These are phyloP conservation scores for Stegastes partitus DNA, from an alignment of 2,113 vertebrate species.

Conservation along the genomic window DNA sequence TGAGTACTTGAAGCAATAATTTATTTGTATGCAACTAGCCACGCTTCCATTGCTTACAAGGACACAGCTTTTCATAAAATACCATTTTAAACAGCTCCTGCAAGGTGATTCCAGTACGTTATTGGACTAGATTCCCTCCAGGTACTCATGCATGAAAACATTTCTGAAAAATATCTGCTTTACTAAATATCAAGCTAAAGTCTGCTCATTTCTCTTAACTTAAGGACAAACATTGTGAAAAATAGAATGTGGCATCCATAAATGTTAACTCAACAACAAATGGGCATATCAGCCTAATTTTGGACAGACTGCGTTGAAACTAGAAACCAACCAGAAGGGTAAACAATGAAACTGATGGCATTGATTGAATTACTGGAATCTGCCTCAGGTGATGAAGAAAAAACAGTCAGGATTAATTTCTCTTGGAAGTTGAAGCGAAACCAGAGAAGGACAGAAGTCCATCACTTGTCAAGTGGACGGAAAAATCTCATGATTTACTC, in stretches of 20 bases:
- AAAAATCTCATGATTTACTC: not conserved
- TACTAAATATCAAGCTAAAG: not conserved
- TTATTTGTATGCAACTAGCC: not conserved
- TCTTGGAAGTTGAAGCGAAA: conserved; percentile 1
- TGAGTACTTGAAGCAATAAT: not conserved
- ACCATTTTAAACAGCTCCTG: not conserved
- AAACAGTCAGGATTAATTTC: conserved; percentile 38
- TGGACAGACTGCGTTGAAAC: conserved; percentile 57
- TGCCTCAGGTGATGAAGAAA: conserved; percentile 60
- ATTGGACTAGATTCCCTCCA: not conserved
- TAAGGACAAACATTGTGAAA: not conserved
- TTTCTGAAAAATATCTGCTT: not conserved
- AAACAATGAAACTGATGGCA: conserved; percentile 70
- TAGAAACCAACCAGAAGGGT: conserved; percentile 59
- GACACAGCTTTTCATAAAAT: not conserved
- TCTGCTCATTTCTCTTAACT: not conserved
- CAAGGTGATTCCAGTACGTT: not conserved
- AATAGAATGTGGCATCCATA: conserved; percentile 49
- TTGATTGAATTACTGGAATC: conserved; percentile 72
- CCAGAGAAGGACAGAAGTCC: not conserved
- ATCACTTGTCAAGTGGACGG: not conserved
- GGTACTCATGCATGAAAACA: not conserved
- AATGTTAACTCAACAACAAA: conserved; percentile 64
- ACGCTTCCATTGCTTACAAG: not conserved
- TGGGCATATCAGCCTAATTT: conserved; percentile 60